A percentile compares a stretch with the other conserved stretches of the same genome.
Conservation (phyloP, 1,140 invertebrate species). For the Ostrea denselamellosa region DNA sequence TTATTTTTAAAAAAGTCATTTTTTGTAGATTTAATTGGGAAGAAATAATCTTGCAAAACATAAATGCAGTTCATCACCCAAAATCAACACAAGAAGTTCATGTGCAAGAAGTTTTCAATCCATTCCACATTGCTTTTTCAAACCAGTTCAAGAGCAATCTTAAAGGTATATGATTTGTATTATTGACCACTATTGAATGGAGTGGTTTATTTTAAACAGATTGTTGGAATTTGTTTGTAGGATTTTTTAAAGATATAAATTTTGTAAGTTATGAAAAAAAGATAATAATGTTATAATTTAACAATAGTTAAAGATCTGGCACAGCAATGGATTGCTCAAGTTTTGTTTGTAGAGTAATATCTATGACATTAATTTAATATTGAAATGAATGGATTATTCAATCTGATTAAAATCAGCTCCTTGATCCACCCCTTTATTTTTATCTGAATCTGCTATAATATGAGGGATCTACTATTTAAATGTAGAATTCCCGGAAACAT, state of each 20-base stretch:
- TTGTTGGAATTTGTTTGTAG: neutral
- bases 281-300: neutral
- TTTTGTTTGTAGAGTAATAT: too few species aligned
- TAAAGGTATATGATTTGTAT: neutral
- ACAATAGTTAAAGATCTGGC: too few species aligned
- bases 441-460: too few species aligned
- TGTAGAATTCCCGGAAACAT: too few species aligned
- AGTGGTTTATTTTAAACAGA: neutral
- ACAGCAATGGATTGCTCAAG: too few species aligned
- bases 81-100: constrained; percentile 38
- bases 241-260: neutral
- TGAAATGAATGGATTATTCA: too few species aligned
- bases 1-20: neutral
- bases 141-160: neutral
- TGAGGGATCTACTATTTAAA: too few species aligned
- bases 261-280: too few species aligned
- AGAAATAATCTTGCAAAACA: constrained; percentile 41
- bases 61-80: constrained; percentile 6
- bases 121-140: constrained; percentile 36
- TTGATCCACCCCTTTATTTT: too few species aligned
- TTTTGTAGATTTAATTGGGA: constrained; percentile 44
- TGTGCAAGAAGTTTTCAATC: constrained; percentile 35
- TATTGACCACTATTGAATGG: neutral
- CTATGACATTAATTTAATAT: too few species aligned
- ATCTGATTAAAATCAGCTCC: too few species aligned